Base-by-base conservation (phyloP, 2,113 vertebrate genomes). In the Erinaceus europaeus region DNA sequence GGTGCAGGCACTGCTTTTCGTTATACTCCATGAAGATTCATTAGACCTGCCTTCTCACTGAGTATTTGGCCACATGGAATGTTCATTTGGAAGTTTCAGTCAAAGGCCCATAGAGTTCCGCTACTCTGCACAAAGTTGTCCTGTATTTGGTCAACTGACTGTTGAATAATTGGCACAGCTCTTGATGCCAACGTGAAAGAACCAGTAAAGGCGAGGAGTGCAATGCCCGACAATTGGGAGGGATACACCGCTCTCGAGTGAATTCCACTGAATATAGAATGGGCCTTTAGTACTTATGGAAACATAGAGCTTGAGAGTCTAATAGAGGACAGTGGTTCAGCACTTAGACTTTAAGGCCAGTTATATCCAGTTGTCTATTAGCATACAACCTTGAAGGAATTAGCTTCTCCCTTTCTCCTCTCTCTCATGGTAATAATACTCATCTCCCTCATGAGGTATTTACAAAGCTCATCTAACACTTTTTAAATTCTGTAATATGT, bases 61-160 rank as follows among this genome's bases (percentile, higher is more conserved):
- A 89, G 82, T 83, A 69, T 86, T 93, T 73, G 80, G 91, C 78
- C 91, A 72, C 91, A 87, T 13, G 61, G 84, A 94, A 93, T 94
- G 94, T 90, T 94, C 94, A 94, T 91, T 94, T 94, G 91, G 84
- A 93, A 74, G 94, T 93, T 93, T 79, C 85, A 78, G 81, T 94
- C 91, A 94, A 93, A 94, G 88, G 91, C 88, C 72, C 55, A 36
- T 50, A 93, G 90, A 82, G 78, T 78, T 89, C 83, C 1, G 7
- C 90, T 62, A 5, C 27, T 15, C 71, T 67, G 73, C 87, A 95
- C 94, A 95, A 89, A 87, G 91, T 94, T 90, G 92, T 94, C 94
- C 95, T 95, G 91, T 94, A 82, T 94, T 95, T 94, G 95, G 91
- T 91, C 94, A 95, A 93, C 94, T 94, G 95, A 95, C 95, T 95